Percentiles rank a stretch among this genome's conserved stretches.
phyloP scores from a whole-genome alignment of 2,888 invertebrate species.

The Acholoe squamosa region DNA sequence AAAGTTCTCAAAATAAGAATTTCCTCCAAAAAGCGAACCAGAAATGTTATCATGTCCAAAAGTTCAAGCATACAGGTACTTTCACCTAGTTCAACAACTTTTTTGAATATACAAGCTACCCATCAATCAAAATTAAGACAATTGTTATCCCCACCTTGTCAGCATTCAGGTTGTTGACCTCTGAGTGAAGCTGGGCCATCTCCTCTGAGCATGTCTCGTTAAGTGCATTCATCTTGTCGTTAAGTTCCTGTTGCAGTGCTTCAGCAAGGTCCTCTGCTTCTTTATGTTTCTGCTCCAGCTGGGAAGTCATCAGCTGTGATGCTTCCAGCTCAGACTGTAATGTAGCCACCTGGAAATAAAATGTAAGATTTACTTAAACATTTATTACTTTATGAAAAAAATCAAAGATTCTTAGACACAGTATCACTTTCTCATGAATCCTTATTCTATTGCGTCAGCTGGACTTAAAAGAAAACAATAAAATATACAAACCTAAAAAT shows the following conservation, averaged over 20 bases:
- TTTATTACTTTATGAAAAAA: not conserved
- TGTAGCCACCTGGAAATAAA: constrained; percentile 42
- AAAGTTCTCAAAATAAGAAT: too few relatives aligned
- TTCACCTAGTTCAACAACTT: too few relatives aligned
- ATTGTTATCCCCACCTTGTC: constrained; percentile 65
- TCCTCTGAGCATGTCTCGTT: constrained; percentile 68
- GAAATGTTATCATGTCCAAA: too few relatives aligned
- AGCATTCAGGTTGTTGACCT: constrained; percentile 52
- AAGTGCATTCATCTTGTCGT: constrained; percentile 45
- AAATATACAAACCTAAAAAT: too few relatives aligned
- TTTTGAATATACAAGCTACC: too few relatives aligned
- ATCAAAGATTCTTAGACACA: not conserved
- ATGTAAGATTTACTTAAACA: not conserved
- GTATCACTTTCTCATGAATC: too few relatives aligned
- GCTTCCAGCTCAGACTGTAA: constrained; percentile 72
- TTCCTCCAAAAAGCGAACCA: too few relatives aligned
- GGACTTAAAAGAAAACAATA: too few relatives aligned
- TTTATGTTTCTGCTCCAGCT: constrained; percentile 70
- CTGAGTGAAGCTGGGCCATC: constrained; percentile 64
- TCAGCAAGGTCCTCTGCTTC: constrained; percentile 61
- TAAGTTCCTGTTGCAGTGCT: constrained; percentile 62
- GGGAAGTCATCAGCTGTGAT: constrained; percentile 67
- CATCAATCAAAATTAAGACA: too few relatives aligned
- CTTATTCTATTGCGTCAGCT: too few relatives aligned
- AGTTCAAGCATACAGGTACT: too few relatives aligned